Evolutionary conservation across 2,113 vertebrate species (phyloP), one percentile per base, ranked within the genome.

Genomic region (Malurus alboscapulatus): DNA sequence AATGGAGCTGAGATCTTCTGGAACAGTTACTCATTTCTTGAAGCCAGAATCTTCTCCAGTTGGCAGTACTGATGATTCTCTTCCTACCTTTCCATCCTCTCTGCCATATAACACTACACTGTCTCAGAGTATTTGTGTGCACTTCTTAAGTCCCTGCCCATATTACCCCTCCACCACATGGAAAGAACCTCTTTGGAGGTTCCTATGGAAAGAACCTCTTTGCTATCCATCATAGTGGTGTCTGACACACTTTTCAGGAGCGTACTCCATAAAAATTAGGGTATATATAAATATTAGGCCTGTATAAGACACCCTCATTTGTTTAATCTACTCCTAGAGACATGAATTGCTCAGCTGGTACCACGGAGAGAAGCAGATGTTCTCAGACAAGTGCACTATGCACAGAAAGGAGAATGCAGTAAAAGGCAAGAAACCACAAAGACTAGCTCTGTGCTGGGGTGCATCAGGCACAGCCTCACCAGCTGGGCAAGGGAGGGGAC

Each of bases 391-490:
- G 3, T 57, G 61, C 55, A 36, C 21, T 55, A 15, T 3, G 14
- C 7, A 2, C 3, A 82, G 21, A 59, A 87, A 76, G 11, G 7
- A 72, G 9, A 74, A 69, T 14, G 7, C n/a, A 81, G 10, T 54
- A 75, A 89, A 87, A 32, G 6, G 24, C 29, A 20, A 10, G 27
- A 77, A 36, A 74, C 9, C 9, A n/a, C 36, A 53, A 48, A 80
- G 34, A 22, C 42, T 22, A 54, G 45, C 22, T 40, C 27, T 59
- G 61, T 59, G 24, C 68, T 54, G 54, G 19, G 10, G 27, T 0
- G 1, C 47, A 88, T 21, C 40, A 48, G 24, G 54, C 14, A 47
- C 20, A 88, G 17, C 61, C 53, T 0, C 0, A 0, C 1, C 77
- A 68, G 20, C 4, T 0, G 0, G 54, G 30, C 2, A n/a, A 34